Conservation (phyloP, 2,888 invertebrate species). For the Yponomeuta plumbellus region DNA sequence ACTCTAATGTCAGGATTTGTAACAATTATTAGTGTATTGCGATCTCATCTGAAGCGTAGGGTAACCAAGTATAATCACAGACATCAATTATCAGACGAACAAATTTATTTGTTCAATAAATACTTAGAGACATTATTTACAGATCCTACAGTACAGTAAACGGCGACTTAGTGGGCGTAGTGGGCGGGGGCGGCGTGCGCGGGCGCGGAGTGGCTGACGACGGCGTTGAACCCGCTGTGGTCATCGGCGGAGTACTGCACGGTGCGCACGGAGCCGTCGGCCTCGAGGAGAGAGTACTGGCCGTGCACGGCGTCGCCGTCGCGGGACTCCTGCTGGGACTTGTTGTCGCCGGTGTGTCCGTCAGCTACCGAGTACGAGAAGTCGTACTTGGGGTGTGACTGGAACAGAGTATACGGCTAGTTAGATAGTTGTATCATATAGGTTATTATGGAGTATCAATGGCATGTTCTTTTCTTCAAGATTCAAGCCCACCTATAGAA, state of each 20-base stretch:
- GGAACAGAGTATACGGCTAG: constrained; percentile 15
- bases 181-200: constrained; percentile 33
- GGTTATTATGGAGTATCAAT: neutral
- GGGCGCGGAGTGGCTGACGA: constrained; percentile 49
- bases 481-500: no score
- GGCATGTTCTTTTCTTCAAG: no score
- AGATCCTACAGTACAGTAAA: neutral
- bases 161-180: constrained; percentile 30
- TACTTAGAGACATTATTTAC: neutral
- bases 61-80: neutral
- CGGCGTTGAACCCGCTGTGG: constrained; percentile 61
- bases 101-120: neutral
- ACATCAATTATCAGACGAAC: neutral
- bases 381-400: constrained; percentile 67
- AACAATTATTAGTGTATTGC: no score
- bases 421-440: neutral
- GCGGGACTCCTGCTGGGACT: constrained; percentile 21
- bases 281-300: constrained; percentile 71
- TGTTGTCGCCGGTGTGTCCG: constrained; percentile 56
- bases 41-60: no score
- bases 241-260: constrained; percentile 74
- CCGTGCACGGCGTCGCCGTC: constrained; percentile 34
- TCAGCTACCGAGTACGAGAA: constrained; percentile 75
- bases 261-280: constrained; percentile 71
- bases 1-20: no score